Base-by-base conservation (phyloP, 1,140 invertebrate genomes). In the Adelges cooleyi region DNA sequence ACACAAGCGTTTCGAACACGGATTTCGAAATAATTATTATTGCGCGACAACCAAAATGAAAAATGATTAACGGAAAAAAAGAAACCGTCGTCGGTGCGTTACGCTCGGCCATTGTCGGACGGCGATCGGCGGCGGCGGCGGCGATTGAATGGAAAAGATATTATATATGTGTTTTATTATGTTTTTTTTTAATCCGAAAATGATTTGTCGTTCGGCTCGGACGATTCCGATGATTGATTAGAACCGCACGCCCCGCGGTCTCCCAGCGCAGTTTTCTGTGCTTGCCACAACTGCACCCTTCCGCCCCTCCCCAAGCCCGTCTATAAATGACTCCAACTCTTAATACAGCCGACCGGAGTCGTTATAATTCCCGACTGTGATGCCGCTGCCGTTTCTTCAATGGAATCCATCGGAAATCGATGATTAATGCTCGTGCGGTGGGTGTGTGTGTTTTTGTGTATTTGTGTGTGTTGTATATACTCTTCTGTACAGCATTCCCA, bases 181-280 rank as follows among this genome's bases (percentile, higher is more conserved):
- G 11, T 33, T 33, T 33, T 33, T 33, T 59, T 59, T 46, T 62
- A 48, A 48, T 62, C 27, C 56, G 56, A 62, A 62, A 62, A 62
- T 48, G 56, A 62, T 62, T 62, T 62, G 56, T 62, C 56, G 56
- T 62, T 62, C 56, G 25, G 56, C 56, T 48, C 56, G 42, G 42
- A 42, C 56, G 56, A 62, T 62, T 42, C 11, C 27, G 56, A 62
- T 62, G 56, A 62, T 62, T 62, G 56, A 62, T 62, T 48, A 46
- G 56, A 20, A 6, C 13, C 5, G 15, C 44, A 6, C 40, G 44
- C 18, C 13, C n/a, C 44, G 44, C 5, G n/a, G n/a, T n/a, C n/a
- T n/a, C n/a, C n/a, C n/a, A n/a, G n/a, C n/a, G n/a, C n/a, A n/a
- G n/a, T n/a, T n/a, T n/a, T n/a, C n/a, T n/a, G n/a, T n/a, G n/a